Evolutionary conservation across 2,888 invertebrate genomes (phyloP).

Genomic region (Eupithecia subumbrata): DNA sequence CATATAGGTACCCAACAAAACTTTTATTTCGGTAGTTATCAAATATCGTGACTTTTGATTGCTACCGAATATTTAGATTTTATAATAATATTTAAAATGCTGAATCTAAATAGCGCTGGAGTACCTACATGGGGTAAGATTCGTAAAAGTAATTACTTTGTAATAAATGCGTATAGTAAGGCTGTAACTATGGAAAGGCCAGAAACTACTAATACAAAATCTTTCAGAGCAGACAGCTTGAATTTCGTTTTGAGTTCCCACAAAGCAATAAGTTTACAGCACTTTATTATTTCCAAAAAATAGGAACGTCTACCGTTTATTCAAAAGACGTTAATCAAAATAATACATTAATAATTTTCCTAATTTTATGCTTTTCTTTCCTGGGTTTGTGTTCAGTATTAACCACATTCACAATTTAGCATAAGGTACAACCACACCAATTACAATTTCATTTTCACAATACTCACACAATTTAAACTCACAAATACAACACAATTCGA

Average conservation of each 20-base stretch:
- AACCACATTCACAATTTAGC: constrained; percentile 9
- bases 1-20: neutral
- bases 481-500: constrained; percentile 54
- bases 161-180: constrained; percentile 25
- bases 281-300: constrained; percentile 32
- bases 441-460: constrained; percentile 18
- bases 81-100: too few relatives aligned
- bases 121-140: constrained; percentile 1
- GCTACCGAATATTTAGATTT: too few relatives aligned
- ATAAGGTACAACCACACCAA: constrained; percentile 4
- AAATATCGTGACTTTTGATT: neutral
- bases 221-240: neutral
- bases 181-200: constrained; percentile 28
- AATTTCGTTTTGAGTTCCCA: constrained; percentile 31
- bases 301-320: constrained; percentile 46
- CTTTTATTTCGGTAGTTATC: neutral
- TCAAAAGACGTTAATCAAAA: constrained; percentile 30
- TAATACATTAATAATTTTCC: constrained; percentile 18
- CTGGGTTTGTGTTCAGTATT: neutral
- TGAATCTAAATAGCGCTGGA: too few relatives aligned
- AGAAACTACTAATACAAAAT: constrained; percentile 3
- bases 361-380: constrained; percentile 8
- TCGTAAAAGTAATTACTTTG: constrained; percentile 23
- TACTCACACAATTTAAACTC: constrained; percentile 36
- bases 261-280: constrained; percentile 30